Base-by-base conservation (phyloP, 2,888 invertebrate genomes). In the Coenonympha arcania region DNA sequence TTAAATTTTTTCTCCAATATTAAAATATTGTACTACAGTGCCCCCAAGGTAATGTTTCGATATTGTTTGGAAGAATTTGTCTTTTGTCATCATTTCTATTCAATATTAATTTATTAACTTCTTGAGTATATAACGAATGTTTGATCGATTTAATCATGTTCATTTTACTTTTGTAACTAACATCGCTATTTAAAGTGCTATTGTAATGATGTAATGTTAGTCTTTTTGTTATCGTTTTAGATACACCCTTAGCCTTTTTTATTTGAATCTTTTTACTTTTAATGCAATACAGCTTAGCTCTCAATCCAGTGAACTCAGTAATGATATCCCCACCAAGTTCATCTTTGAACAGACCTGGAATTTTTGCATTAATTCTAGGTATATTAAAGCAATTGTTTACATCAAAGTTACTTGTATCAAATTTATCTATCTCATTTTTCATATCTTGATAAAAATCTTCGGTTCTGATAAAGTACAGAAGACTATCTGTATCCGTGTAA, bases 81-180 rank as follows among this genome's bases (percentile, higher is more conserved):
- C 31, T 19, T 19, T 43, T 22, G 19, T 36, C 42, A 19, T 49
- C 43, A 37, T 37, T 49, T 49, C 22, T 19, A 11, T 30, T 30
- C 19, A 39, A 28, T 16, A 47, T 30, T 19, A 28, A 13, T 30
- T 47, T 39, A 33, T 43, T 31, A 18, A 41, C 41, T 41, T 41
- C 41, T 41, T 41, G 41, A 24, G 41, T 16, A 28, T 26, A 42
- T 20, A 28, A 30, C 9, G 19, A 11, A 42, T 42, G 42, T 42
- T 42, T 42, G n/a, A 41, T 16, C 6, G 40, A 41, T 15, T 26
- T 11, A 41, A 37, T 37, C 18, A 37, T 6, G 20, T 37, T 37
- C 36, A 37, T 37, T 37, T 37, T 37, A 11, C 20, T 18, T 20
- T 37, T 37, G 36, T 13, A 37, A 20, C 4, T 18, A 19, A 19